Evolutionary conservation across 30 jellyfish, hydroid and myxozoan species (phyloP).

Genomic region (Aurelia coerulea): DNA sequence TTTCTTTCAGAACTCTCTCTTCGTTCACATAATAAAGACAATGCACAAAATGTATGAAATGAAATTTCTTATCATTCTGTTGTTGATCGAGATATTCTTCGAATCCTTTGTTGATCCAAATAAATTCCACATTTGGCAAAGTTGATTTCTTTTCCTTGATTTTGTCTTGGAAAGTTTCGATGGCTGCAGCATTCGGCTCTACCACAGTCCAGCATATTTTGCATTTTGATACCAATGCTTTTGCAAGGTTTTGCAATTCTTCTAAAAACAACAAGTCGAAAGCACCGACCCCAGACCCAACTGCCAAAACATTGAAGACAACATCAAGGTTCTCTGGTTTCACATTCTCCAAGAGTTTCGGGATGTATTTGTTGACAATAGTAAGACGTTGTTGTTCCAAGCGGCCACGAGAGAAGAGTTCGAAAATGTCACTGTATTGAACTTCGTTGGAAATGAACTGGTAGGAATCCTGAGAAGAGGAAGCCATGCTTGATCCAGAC

Average conservation of each 20-base stretch:
- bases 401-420: slow-evolving; percentile 6
- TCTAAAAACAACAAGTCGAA: neutral
- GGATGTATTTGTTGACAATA: neutral
- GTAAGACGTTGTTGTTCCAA: slow-evolving; percentile 2
- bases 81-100: neutral
- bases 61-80: neutral
- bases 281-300: slow-evolving; percentile 12
- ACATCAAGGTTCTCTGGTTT: neutral
- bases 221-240: neutral
- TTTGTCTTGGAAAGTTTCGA: neutral
- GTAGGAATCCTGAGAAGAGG: neutral
- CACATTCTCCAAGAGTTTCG: neutral
- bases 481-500: neutral
- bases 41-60: slow-evolving; percentile 18
- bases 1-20: neutral
- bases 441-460: slow-evolving; percentile 1
- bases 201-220: slow-evolving; percentile 1
- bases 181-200: slow-evolving; percentile 19
- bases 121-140: slow-evolving; percentile 4
- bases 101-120: slow-evolving; percentile 15
- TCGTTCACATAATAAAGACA: neutral
- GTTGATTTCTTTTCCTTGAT: neutral
- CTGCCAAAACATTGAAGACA: neutral
- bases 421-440: neutral
- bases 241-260: neutral